These are phyloP conservation scores for Brachionus rotundiformis DNA, from an alignment of 1,140 invertebrate species.

Conservation along the genomic window DNA sequence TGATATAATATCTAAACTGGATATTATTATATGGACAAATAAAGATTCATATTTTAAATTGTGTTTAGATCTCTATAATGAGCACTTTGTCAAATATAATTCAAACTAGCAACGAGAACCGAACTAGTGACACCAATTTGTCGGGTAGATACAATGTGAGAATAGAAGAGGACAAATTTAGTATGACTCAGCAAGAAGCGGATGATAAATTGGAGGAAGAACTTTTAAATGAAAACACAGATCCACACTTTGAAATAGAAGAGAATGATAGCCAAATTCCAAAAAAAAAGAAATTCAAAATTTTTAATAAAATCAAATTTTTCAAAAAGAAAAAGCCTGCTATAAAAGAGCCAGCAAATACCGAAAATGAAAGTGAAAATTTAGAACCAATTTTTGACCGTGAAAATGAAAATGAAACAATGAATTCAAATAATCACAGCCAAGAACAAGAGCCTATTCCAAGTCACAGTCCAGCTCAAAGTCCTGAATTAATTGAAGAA, in stretches of 20 bases:
- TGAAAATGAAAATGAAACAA: neutral
- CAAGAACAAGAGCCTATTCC: neutral
- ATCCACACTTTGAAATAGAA: too few relatives aligned
- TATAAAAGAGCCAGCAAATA: neutral
- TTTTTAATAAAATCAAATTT: neutral
- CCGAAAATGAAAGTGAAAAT: neutral
- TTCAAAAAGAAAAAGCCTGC: neutral
- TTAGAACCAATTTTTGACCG: neutral
- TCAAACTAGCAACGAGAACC: neutral
- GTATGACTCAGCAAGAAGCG: neutral
- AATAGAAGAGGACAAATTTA: neutral
- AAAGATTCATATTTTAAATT: neutral
- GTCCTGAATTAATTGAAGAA: neutral
- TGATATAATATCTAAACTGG: neutral
- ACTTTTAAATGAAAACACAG: neutral
- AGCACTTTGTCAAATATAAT: neutral
- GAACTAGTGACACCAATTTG: neutral
- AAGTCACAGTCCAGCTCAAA: neutral
- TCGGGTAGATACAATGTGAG: neutral
- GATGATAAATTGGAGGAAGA: neutral
- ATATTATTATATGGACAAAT: neutral
- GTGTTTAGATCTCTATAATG: neutral
- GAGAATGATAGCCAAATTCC: too few relatives aligned
- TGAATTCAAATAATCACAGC: neutral
- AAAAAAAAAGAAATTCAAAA: neutral